Conservation (phyloP, 2,797 vertebrate genomes). For the Halcyon smyrnensis region DNA sequence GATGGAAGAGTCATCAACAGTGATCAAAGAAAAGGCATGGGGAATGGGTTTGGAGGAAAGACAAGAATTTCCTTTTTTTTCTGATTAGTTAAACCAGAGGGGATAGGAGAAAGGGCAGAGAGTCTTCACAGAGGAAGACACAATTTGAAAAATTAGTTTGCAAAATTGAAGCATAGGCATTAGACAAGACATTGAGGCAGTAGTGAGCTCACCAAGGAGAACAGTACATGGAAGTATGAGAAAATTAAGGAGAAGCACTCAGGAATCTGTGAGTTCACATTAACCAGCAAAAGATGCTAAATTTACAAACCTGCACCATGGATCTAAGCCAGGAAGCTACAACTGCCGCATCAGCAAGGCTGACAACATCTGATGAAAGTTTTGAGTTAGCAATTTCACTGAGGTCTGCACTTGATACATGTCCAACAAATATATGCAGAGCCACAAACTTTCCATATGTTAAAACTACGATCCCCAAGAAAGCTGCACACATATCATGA, state of each 20-base stretch:
- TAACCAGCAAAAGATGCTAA: background rate
- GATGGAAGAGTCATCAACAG: background rate
- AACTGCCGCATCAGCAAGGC: slow-evolving; percentile 33
- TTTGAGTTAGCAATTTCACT: slow-evolving; percentile 18
- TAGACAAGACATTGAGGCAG: background rate
- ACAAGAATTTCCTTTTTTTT: slow-evolving; percentile 15
- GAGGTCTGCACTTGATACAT: slow-evolving; percentile 15
- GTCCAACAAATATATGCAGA: slow-evolving; percentile 31
- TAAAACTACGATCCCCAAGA: background rate
- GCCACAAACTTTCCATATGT: slow-evolving; percentile 23
- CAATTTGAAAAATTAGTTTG: background rate
- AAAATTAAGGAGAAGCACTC: background rate
- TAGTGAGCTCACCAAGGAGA: background rate
- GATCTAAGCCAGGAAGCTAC: background rate
- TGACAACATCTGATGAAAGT: slow-evolving; percentile 20
- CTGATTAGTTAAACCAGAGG: background rate
- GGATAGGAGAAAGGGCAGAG: background rate
- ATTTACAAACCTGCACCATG: slow-evolving; percentile 7
- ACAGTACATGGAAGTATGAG: background rate
- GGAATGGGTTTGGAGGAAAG: background rate
- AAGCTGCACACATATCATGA: background rate
- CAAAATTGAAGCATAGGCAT: background rate
- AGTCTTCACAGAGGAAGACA: background rate
- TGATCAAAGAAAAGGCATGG: background rate
- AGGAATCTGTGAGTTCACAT: background rate